A percentile compares a stretch with the other conserved stretches of the same genome.
phyloP scores from a whole-genome alignment of 2,113 vertebrate species.

The Haemorhous mexicanus region DNA sequence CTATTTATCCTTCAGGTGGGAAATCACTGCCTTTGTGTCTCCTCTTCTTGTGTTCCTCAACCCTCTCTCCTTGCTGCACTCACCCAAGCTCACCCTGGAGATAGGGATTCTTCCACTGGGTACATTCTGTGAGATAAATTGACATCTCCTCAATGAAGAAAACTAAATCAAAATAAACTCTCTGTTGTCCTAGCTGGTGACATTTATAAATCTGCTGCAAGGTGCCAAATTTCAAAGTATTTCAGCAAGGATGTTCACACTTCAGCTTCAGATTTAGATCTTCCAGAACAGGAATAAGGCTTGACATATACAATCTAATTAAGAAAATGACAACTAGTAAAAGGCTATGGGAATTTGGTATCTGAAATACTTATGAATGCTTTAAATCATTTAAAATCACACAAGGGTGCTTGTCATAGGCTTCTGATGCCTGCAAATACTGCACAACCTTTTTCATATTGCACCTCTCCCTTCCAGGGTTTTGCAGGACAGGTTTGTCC shows the following conservation, averaged over 20 bases:
- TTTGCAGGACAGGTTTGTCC: neutral
- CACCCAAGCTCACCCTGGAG: neutral
- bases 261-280: slow-evolving; percentile 14
- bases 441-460: accelerated
- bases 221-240: neutral
- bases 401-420: neutral
- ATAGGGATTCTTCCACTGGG: accelerated
- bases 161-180: neutral
- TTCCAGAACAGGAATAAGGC: slow-evolving; percentile 9
- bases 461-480: neutral
- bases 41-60: neutral
- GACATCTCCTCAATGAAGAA: neutral
- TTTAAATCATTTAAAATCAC: neutral
- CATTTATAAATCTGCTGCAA: slow-evolving; percentile 1
- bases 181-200: slow-evolving; percentile 2
- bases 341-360: neutral
- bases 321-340: slow-evolving; percentile 21
- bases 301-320: slow-evolving; percentile 33
- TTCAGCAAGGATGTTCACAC: neutral
- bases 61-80: neutral
- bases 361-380: neutral
- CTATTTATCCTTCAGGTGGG: neutral
- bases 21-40: neutral
- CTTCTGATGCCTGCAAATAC: neutral
- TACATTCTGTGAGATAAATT: neutral